phyloP scores from a whole-genome alignment of 2,797 vertebrate genomes.

The Scolopax bukidnonensis region DNA sequence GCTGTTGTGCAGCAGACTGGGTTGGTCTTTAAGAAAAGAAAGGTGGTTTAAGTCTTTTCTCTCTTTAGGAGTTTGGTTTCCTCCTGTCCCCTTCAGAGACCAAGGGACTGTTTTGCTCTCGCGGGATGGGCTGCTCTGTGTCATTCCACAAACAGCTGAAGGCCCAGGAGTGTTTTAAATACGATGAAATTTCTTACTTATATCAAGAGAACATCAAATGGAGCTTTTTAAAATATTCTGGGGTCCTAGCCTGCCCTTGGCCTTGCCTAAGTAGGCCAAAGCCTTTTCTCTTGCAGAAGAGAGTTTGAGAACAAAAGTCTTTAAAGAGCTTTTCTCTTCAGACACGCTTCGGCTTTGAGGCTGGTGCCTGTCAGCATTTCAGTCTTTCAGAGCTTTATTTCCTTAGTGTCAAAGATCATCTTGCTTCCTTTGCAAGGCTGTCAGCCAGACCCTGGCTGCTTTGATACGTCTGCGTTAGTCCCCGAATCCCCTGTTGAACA shows the following conservation, averaged over 20 bases:
- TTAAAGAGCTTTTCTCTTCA: constrained; percentile 44
- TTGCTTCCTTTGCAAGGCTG: constrained; percentile 54
- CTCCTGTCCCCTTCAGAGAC: neutral
- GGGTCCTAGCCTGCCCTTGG: constrained; percentile 10
- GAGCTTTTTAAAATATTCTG: constrained; percentile 6
- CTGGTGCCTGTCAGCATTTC: constrained; percentile 43
- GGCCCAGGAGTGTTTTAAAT: neutral
- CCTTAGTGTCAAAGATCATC: constrained; percentile 52
- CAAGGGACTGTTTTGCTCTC: neutral
- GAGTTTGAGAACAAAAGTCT: constrained; percentile 27
- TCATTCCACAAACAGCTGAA: neutral
- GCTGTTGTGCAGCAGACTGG: neutral
- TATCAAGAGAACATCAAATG: neutral
- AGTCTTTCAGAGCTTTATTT: constrained; percentile 49
- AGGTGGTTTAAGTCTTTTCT: neutral
- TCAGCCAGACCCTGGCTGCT: constrained; percentile 44
- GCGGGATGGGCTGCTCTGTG: neutral
- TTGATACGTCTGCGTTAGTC: neutral
- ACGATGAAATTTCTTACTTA: neutral
- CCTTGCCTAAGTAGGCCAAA: constrained; percentile 21
- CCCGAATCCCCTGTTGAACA: constrained; percentile 17
- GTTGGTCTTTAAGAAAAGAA: neutral
- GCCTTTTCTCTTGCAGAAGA: constrained; percentile 6
- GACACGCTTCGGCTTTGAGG: neutral
- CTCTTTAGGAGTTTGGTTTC: neutral